Percentiles rank a stretch among this genome's conserved stretches.
Conservation (phyloP, 1,140 invertebrate genomes). For the Notospermus geniculatus region DNA sequence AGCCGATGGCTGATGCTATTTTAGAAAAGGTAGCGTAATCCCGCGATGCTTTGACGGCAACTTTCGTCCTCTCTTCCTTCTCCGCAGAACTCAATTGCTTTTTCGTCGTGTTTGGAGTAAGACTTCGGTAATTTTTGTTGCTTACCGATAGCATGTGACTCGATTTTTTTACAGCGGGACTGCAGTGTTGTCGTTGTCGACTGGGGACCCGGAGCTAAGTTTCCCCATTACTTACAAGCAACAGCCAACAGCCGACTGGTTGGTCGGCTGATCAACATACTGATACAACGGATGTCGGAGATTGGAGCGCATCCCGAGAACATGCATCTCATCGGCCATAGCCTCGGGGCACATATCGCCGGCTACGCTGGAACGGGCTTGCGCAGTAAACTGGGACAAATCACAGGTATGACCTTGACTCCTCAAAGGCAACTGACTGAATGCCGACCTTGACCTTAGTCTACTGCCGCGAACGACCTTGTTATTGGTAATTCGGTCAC, state of each 20-base stretch:
- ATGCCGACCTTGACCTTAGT: background rate
- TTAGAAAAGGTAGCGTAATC: background rate
- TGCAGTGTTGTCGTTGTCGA: constrained; percentile 90
- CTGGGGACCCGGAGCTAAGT: constrained; percentile 86
- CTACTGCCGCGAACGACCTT: background rate
- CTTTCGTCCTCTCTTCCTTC: too few relatives aligned
- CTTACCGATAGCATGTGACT: constrained; percentile 26
- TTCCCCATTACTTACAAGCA: constrained; percentile 86
- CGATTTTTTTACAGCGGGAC: constrained; percentile 61
- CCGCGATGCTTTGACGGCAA: too few relatives aligned
- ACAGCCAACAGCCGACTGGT: constrained; percentile 90
- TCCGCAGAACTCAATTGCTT: too few relatives aligned
- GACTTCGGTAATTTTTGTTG: too few relatives aligned
- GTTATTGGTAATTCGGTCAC: too few relatives aligned
- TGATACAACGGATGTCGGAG: constrained; percentile 57
- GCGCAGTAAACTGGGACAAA: constrained; percentile 68
- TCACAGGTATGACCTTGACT: constrained; percentile 60
- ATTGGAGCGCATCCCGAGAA: constrained; percentile 3
- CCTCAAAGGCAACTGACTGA: background rate
- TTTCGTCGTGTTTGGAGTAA: too few relatives aligned
- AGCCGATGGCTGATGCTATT: background rate
- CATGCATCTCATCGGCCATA: constrained; percentile 51
- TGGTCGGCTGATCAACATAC: constrained; percentile 81
- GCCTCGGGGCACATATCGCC: constrained; percentile 47
- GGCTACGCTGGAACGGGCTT: constrained; percentile 42